phyloP scores from a whole-genome alignment of 2,888 invertebrate genomes.

The Orthosia gothica region DNA sequence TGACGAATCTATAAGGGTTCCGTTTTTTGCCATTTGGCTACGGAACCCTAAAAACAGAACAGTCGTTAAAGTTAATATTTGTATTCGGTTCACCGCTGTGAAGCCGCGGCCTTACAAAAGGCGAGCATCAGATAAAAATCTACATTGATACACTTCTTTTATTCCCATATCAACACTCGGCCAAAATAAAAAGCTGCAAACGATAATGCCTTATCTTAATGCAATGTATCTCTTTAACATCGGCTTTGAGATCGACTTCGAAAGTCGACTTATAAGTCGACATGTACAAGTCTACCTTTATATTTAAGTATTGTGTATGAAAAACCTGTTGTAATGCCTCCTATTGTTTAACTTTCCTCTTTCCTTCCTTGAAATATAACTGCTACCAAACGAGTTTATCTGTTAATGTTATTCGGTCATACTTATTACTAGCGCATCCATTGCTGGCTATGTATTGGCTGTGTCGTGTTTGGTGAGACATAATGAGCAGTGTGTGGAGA shows the following conservation, averaged over 20 bases:
- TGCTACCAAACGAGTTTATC: conserved; percentile 34
- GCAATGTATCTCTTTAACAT: conserved; percentile 55
- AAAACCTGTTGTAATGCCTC: conserved; percentile 67
- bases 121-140: conserved; percentile 43
- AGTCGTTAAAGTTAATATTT: conserved; percentile 7
- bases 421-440: conserved; percentile 1
- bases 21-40: no score
- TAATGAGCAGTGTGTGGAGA: conserved; percentile 50
- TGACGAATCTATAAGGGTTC: no score
- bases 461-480: not conserved
- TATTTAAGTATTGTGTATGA: conserved; percentile 58
- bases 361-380: conserved; percentile 66
- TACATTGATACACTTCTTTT: conserved; percentile 53
- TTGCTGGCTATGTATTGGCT: conserved; percentile 26
- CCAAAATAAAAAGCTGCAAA: conserved; percentile 47
- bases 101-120: conserved; percentile 34
- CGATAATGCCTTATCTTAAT: conserved; percentile 57
- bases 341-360: conserved; percentile 71
- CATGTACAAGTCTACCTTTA: conserved; percentile 33
- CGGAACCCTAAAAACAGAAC: no score
- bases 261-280: conserved; percentile 14
- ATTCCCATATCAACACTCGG: conserved; percentile 53
- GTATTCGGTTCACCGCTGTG: conserved; percentile 19
- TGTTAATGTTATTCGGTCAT: conserved; percentile 7
- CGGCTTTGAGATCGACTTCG: conserved; percentile 42